Conservation (phyloP, 2,113 vertebrate species). For the Brachionichthys hirsutus region DNA sequence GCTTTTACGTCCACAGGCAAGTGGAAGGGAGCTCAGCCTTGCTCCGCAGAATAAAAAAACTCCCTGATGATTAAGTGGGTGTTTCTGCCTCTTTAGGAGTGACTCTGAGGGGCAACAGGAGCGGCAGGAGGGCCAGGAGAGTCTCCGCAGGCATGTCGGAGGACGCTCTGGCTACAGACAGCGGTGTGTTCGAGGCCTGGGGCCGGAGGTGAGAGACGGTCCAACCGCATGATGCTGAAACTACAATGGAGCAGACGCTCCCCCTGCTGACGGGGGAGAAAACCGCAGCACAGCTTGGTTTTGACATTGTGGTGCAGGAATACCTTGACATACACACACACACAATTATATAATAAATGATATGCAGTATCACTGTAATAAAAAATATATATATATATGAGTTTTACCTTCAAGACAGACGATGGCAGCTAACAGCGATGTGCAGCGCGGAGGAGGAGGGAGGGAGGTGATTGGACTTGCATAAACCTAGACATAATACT, state of each 20-base stretch:
- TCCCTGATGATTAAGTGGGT: not conserved
- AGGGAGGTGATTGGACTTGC: too few species aligned
- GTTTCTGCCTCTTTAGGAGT: constrained; percentile 76
- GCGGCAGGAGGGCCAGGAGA: constrained; percentile 85
- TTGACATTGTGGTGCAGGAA: not conserved
- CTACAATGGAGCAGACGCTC: constrained; percentile 16
- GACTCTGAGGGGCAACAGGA: constrained; percentile 87
- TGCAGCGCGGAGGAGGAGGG: too few species aligned
- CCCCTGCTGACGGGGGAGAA: constrained; percentile 31
- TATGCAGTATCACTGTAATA: too few species aligned
- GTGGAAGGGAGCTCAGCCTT: constrained; percentile 12
- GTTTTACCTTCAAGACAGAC: too few species aligned
- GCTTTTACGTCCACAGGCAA: constrained; percentile 79
- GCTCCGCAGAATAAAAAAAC: not conserved
- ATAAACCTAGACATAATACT: too few species aligned
- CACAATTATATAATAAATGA: too few species aligned
- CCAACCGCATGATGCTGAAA: not conserved
- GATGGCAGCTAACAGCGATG: too few species aligned
- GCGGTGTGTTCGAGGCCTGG: constrained; percentile 96
- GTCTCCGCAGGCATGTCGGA: constrained; percentile 91
- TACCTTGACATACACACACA: not conserved
- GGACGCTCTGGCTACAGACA: constrained; percentile 94
- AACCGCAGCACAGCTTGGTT: constrained; percentile 1
- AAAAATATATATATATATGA: too few species aligned
- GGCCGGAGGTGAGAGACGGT: constrained; percentile 84